Conservation (phyloP, 2,113 vertebrate genomes). For the Aepyceros melampus region DNA sequence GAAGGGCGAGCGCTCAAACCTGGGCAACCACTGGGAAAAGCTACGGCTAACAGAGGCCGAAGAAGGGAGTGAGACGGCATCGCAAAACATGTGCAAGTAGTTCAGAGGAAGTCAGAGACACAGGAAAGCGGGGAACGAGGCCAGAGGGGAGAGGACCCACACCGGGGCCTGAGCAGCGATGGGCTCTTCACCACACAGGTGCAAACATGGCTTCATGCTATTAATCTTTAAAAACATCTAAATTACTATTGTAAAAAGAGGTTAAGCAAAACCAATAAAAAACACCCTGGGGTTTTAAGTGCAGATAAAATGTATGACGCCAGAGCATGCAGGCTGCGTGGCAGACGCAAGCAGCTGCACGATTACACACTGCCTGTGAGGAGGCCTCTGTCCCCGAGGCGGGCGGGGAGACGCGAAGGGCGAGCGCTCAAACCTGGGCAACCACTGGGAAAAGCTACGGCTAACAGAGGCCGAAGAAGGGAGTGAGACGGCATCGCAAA, state of each 20-base stretch:
- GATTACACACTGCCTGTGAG: fast-evolving
- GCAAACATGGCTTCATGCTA: not conserved
- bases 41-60: fast-evolving
- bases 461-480: too few species aligned
- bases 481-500: not conserved
- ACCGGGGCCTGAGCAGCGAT: fast-evolving
- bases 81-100: not conserved
- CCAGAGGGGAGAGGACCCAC: not conserved
- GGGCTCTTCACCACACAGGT: fast-evolving
- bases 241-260: not conserved
- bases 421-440: fast-evolving
- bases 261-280: not conserved
- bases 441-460: too few species aligned
- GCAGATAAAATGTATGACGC: not conserved
- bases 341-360: fast-evolving
- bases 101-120: not conserved
- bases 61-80: not conserved
- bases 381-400: fast-evolving
- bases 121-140: not conserved
- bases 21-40: not conserved
- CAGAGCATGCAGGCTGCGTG: not conserved
- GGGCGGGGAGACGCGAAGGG: too few species aligned
- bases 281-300: not conserved
- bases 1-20: fast-evolving
- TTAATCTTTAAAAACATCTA: too few species aligned